These are phyloP conservation scores for Orchestes rusci DNA, from an alignment of 2,888 invertebrate genomes.

Conservation along the genomic window DNA sequence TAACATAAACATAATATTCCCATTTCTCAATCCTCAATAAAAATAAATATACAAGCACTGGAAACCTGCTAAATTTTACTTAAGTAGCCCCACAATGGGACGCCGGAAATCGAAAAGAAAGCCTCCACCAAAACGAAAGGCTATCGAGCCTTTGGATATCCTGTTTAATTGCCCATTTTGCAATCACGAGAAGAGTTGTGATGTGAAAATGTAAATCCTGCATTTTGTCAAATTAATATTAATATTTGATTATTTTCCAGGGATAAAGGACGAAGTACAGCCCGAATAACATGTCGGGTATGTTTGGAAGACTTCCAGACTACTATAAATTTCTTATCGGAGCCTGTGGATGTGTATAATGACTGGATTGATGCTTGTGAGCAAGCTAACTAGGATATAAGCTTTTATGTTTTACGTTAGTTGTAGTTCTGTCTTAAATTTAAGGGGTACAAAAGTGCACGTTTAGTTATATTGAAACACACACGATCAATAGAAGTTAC, in stretches of 20 bases:
- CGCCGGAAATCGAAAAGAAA: constrained; percentile 95
- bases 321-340: constrained; percentile 90
- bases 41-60: no score
- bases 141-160: constrained; percentile 86
- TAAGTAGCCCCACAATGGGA: no score
- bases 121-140: constrained; percentile 91
- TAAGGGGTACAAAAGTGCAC: no score
- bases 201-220: constrained; percentile 89
- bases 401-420: not conserved
- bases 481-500: no score
- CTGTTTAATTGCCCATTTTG: constrained; percentile 99
- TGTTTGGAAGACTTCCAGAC: constrained; percentile 97
- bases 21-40: no score
- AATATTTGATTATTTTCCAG: no score
- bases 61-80: no score
- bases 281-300: constrained; percentile 89
- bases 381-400: constrained; percentile 60
- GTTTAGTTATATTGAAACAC: no score
- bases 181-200: constrained; percentile 98
- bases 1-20: no score
- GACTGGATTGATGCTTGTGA: constrained; percentile 99
- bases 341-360: constrained; percentile 97
- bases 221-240: not conserved
- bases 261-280: constrained; percentile 92
- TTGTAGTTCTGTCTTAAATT: no score